Evolutionary conservation across 2,113 vertebrate species (phyloP), one percentile per base, ranked within the genome.

Genomic region (Orthonyx spaldingii): DNA sequence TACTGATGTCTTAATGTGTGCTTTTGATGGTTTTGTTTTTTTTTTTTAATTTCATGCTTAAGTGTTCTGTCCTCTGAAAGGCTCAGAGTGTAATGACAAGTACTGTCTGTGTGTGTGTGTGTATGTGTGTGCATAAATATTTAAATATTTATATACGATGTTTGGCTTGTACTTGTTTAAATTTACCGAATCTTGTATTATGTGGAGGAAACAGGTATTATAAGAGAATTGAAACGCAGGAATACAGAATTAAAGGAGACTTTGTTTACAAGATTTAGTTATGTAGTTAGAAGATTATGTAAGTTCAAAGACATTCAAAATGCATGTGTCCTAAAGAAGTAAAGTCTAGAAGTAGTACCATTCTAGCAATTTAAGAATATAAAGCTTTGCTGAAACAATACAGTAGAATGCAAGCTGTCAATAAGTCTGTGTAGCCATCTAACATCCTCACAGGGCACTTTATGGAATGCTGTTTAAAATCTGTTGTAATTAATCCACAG

Each of bases 141-240:
- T 77, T 89, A 64, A 69, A 37, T 66, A 35, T 86, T 28, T 74
- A 10, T 53, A 17, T 56, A 3, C 35, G 50, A 32, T 39, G 11
- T 79, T 91, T 87, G 75, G 13, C 22, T 96, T 68, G 37, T 47
- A 83, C 57, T 95, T 97, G 84, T 92, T 94, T 90, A 94, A 90
- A 91, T 96, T 93, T 92, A 94, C 71, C 52, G 66, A 91, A 95
- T 83, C 86, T 66, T 61, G n/a, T 47, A 11, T 75, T 80, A n/a
- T 7, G 20, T 76, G 65, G 66, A 87, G 69, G 91, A 96, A 93
- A 69, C 37, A 78, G 66, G 42, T 91, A 60, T 37, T 87, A 17
- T 17, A 75, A 56, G 49, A 55, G 41, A 93, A 53, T 19, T 72
- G n/a, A 77, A 89, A 75, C 50, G 53, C 30, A 57, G 57, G 53